Evolutionary conservation across 2,797 vertebrate genomes (phyloP).

Genomic region (Decapterus maruadsi): DNA sequence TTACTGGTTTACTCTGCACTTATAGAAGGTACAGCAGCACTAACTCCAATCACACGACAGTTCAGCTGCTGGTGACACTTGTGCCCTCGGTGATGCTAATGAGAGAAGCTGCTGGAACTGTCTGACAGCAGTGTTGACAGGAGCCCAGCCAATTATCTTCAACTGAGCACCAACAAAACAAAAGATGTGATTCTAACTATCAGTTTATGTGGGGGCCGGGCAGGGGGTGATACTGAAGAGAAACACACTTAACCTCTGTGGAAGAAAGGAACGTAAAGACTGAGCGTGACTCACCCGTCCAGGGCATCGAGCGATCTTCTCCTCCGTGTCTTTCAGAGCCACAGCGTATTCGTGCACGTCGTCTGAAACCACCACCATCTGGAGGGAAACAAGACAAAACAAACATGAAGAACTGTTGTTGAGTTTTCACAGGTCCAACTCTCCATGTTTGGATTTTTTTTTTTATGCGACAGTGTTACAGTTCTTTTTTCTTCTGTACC

Average conservation of each 20-base stretch:
- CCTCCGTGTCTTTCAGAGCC: slow-evolving; percentile 96
- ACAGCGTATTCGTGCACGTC: slow-evolving; percentile 96
- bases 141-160: slow-evolving; percentile 24
- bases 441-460: neutral
- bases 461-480: neutral
- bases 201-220: too few species aligned
- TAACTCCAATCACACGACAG: neutral
- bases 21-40: neutral
- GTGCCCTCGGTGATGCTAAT: slow-evolving; percentile 6
- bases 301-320: slow-evolving; percentile 95
- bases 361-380: slow-evolving; percentile 98
- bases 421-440: too few species aligned
- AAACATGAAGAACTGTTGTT: neutral
- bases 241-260: neutral
- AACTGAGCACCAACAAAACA: neutral
- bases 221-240: neutral
- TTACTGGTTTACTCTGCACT: neutral
- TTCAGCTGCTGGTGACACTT: neutral
- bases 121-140: slow-evolving; percentile 12
- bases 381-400: neutral
- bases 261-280: neutral
- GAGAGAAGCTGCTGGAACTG: slow-evolving; percentile 9
- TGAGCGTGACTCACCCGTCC: slow-evolving; percentile 66
- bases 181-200: neutral
- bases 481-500: too few species aligned